Evolutionary conservation across 2,797 vertebrate genomes (phyloP), one percentile per base, ranked within the genome.

Genomic region (Gadopsis marmoratus): DNA sequence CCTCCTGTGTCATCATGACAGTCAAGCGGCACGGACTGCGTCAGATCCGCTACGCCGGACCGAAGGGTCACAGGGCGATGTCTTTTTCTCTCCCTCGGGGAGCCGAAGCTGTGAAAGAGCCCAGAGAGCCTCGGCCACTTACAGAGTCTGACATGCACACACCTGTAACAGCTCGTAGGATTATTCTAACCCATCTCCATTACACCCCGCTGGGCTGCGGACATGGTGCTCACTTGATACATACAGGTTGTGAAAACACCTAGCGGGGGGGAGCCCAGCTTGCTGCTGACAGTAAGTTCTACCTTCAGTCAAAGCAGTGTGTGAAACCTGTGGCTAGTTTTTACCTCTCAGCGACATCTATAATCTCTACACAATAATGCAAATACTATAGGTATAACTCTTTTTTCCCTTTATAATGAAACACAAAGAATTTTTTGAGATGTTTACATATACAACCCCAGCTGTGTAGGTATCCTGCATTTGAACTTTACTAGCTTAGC

Each of bases 101-200:
- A 80, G 68, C 81, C 45, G 13, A 55, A 39, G 55, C 74, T 86
- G 76, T 81, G 65, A 82, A 76, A 83, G 73, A 80, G 61, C 81
- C 75, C 29, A 35, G 61, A 78, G 56, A 77, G 79, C 70, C 73
- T 69, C n/a, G 69, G 80, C 58, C 84, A 88, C 82, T 86, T 79
- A 76, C 74, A 85, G 55, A 81, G 75, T 71, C 74, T 78, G 89
- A 85, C 89, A 89, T 78, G 72, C 82, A 89, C 75, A 82, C 74
- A 82, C 82, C 83, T 84, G 71, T 83, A 90, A 87, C 81, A 85
- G 84, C 88, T 87, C 50, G 48, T 71, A 68, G 81, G 84, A 88
- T 89, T 86, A 90, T 89, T 87, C 77, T 71, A 82, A 84, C 88
- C 81, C 79, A 74, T 90, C 86, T 87, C 87, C 64, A 85, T 87